Evolutionary conservation across 2,113 vertebrate genomes (phyloP).

Genomic region (Lonchura striata): DNA sequence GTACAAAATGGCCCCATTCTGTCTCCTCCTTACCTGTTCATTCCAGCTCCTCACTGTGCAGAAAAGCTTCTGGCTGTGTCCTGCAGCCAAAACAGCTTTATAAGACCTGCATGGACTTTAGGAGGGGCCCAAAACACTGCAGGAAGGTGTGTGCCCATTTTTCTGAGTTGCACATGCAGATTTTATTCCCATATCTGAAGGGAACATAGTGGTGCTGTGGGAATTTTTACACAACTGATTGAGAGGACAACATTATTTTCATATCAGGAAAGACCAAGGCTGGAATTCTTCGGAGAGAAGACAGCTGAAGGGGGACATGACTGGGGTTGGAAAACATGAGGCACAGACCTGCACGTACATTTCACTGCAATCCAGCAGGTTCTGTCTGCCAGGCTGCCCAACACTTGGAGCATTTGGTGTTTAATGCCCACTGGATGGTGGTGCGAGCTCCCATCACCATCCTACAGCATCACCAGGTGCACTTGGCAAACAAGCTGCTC

Average conservation of each 20-base stretch:
- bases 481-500: background rate
- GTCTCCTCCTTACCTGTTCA: background rate
- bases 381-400: background rate
- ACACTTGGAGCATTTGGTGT: background rate
- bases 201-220: background rate
- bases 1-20: background rate
- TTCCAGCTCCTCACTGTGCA: background rate
- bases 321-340: background rate
- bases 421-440: background rate
- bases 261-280: background rate
- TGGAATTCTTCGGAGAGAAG: background rate
- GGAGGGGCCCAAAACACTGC: background rate
- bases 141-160: background rate
- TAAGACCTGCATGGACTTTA: background rate
- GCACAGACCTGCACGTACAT: background rate
- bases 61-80: background rate
- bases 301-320: background rate
- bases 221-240: background rate
- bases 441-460: background rate
- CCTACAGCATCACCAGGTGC: background rate
- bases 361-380: background rate
- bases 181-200: background rate
- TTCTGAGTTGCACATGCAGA: fast-evolving
- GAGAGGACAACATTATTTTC: fast-evolving
- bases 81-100: background rate